Conservation (phyloP, 2,113 vertebrate genomes). For the Syrrhaptes paradoxus region DNA sequence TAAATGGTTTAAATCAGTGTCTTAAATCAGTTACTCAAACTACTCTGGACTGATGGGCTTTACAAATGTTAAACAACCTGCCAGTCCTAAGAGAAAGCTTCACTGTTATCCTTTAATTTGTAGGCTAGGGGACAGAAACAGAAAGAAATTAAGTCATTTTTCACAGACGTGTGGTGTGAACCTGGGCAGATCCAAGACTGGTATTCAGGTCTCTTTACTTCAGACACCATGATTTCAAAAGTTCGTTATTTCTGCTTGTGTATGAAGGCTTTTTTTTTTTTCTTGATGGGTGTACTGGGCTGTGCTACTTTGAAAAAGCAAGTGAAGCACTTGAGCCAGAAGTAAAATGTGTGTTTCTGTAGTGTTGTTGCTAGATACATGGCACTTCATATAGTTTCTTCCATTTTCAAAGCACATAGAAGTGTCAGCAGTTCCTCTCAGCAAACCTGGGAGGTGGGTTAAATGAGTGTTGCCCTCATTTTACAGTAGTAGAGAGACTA, state of each 20-base stretch:
- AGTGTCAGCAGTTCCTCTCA: conserved; percentile 18
- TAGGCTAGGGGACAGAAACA: neutral
- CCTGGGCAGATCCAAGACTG: neutral
- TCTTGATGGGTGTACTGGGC: neutral
- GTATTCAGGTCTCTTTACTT: neutral
- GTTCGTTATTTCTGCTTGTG: neutral
- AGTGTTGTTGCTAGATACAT: neutral
- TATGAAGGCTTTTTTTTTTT: neutral
- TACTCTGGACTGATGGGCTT: neutral
- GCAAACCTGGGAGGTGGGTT: conserved; percentile 12
- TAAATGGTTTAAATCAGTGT: neutral
- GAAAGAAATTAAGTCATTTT: neutral
- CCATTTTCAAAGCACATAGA: neutral
- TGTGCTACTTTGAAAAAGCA: neutral
- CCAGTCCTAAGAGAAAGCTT: neutral
- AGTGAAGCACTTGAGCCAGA: neutral
- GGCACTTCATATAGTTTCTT: neutral
- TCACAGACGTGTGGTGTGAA: neutral
- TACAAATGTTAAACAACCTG: neutral
- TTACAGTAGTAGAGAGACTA: conserved; percentile 12
- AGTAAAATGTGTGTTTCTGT: neutral
- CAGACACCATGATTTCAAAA: neutral
- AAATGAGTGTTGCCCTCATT: conserved; percentile 41
- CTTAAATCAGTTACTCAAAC: neutral
- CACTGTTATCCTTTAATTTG: neutral